Percentiles rank a stretch among this genome's conserved stretches.
Conservation (phyloP, 2,888 invertebrate species). For the Hydriomena furcata region DNA sequence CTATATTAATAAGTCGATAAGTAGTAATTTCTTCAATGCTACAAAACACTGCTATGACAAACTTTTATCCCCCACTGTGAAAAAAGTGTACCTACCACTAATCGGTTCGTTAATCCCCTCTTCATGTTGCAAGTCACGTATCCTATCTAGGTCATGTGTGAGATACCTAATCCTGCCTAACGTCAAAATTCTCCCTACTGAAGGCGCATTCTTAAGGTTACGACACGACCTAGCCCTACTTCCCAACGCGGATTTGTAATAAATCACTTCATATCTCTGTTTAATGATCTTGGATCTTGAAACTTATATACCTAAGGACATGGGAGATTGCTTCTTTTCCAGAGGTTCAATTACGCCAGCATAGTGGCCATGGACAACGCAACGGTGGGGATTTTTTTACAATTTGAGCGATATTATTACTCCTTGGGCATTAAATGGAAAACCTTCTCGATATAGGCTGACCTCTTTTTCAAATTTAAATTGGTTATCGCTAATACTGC, state of each 20-base stretch:
- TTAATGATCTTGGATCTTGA: conserved; percentile 16
- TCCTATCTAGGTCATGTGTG: conserved; percentile 46
- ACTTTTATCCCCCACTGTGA: neutral
- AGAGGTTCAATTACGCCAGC: no score
- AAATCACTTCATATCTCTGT: conserved; percentile 24
- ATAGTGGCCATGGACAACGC: no score
- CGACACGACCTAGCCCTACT: conserved; percentile 66
- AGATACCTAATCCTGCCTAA: conserved; percentile 34
- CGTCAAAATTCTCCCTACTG: conserved; percentile 40
- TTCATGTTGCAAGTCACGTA: conserved; percentile 23
- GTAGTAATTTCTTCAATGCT: no score
- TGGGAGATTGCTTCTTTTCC: neutral
- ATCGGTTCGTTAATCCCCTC: conserved; percentile 20
- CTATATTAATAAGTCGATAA: no score
- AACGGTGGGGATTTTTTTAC: no score
- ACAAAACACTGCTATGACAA: no score
- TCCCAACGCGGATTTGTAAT: conserved; percentile 20
- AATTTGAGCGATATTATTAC: no score
- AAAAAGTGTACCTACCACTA: neutral
- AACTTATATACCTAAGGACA: conserved; percentile 20
- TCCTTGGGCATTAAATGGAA: no score
- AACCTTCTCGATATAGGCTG: no score
- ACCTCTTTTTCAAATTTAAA: no score
- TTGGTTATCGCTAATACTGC: no score
- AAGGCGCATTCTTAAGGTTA: conserved; percentile 45